A percentile compares a stretch with the other conserved stretches of the same genome.
These are phyloP conservation scores for Poeciliopsis occidentalis DNA, from an alignment of 2,113 vertebrate genomes.

Conservation along the genomic window DNA sequence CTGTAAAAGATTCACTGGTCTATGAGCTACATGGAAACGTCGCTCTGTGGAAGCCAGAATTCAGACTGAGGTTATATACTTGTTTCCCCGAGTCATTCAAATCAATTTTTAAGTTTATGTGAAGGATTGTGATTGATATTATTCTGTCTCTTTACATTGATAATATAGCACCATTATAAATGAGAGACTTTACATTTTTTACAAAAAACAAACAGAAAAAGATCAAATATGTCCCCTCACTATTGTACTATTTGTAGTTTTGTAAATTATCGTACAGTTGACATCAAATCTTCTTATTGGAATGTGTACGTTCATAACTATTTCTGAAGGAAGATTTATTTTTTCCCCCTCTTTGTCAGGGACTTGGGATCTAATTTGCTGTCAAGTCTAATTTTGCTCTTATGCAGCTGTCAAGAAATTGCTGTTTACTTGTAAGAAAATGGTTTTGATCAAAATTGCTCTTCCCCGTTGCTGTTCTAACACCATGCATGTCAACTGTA, in stretches of 20 bases:
- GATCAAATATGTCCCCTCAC: neutral
- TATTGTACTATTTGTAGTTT: neutral
- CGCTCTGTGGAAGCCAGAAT: neutral
- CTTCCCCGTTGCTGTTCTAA: constrained; percentile 25
- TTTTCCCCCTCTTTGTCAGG: constrained; percentile 13
- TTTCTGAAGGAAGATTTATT: constrained; percentile 33
- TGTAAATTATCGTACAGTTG: constrained; percentile 15
- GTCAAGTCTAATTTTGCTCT: constrained; percentile 50
- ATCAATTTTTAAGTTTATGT: neutral
- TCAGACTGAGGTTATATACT: neutral
- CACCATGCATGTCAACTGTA: constrained; percentile 8
- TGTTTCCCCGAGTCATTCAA: neutral
- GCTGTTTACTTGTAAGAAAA: constrained; percentile 40
- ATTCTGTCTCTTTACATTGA: neutral
- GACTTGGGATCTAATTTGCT: constrained; percentile 49
- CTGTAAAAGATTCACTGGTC: neutral
- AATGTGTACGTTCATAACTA: constrained; percentile 36
- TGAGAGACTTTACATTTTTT: neutral
- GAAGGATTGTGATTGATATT: neutral
- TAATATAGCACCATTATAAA: neutral
- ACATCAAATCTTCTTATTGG: constrained; percentile 24
- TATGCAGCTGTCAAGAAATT: constrained; percentile 35
- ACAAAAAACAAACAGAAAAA: neutral
- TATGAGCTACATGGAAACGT: neutral
- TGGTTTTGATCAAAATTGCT: constrained; percentile 48